Evolutionary conservation across 35 echinoderm and acorn worm species (phyloP), one percentile per base, ranked within the genome.

Genomic region (Apostichopus californicus): DNA sequence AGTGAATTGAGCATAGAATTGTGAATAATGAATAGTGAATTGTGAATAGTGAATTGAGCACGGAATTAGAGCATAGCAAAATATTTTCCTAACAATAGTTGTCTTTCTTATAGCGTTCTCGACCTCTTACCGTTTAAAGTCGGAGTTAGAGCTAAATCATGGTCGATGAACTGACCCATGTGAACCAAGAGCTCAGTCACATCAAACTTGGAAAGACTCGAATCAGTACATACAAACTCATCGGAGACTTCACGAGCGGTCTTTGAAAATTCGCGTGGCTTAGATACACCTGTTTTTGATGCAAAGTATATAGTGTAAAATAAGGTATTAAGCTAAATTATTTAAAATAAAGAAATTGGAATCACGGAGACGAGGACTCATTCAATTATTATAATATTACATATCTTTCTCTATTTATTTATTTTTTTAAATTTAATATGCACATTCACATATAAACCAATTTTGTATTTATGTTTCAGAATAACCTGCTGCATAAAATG

Each of bases 131-230:
- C 57, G 54, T 9, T 18, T 5, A 86, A 13, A 12, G 15, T 54
- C 57, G 82, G 55, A 18, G 54, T 55, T 1, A 86, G 11, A 18
- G 26, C 20, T 5, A 86, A 5, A 55, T 86, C 82, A 12, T 86
- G 82, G 54, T 86, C 82, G 55, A 86, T 26, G 53, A 56, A 86
- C 55, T 86, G 82, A 54, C 82, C 82, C 10, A 86, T 13, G 82
- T 86, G 82, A 86, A 86, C 82, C 0, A 86, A 13, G 5, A 86
- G 82, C 6, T 86, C 25, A 21, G 25, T 54, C 10, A 55, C 22
- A 13, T 6, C 10, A 86, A 55, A 86, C 7, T 7, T 15, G 80
- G 15, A 15, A 21, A 17, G 80, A 1, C 5, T 15, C 12, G 58
- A 12, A 12, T 61, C 58, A 11, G 58, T 61, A 1, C 12, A 9